These are phyloP conservation scores for Teinopalpus imperialis DNA, from an alignment of 2,888 invertebrate species.

Conservation along the genomic window DNA sequence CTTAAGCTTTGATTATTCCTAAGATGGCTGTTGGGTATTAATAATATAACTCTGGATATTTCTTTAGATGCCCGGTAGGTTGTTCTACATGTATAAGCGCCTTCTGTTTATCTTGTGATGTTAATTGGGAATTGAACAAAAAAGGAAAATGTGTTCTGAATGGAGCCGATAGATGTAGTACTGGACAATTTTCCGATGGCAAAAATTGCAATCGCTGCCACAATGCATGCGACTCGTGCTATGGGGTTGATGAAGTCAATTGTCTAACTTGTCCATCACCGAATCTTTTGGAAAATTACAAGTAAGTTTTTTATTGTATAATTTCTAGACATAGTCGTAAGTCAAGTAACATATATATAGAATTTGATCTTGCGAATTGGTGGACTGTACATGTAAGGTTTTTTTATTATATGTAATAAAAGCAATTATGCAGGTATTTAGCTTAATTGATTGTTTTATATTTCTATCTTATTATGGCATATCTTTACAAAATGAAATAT, in stretches of 20 bases:
- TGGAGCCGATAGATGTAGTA: conserved; percentile 86
- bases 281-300: conserved; percentile 85
- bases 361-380: no score
- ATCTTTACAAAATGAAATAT: no score
- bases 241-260: conserved; percentile 86
- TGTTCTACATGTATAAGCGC: conserved; percentile 88
- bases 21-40: no score
- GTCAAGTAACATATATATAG: no score
- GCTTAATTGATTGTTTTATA: no score
- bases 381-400: no score
- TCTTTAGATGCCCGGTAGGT: conserved; percentile 86
- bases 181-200: conserved; percentile 83
- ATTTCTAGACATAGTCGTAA: not conserved
- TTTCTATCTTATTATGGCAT: no score
- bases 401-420: no score
- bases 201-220: conserved; percentile 89
- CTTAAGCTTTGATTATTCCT: not conserved
- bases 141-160: conserved; percentile 88
- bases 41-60: no score
- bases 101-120: conserved; percentile 87
- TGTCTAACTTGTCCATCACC: conserved; percentile 90
- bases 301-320: conserved; percentile 41
- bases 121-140: conserved; percentile 88
- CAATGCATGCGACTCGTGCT: conserved; percentile 91
- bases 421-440: no score